phyloP scores from a whole-genome alignment of 2,888 invertebrate genomes.

The Cantharis flavilabris region DNA sequence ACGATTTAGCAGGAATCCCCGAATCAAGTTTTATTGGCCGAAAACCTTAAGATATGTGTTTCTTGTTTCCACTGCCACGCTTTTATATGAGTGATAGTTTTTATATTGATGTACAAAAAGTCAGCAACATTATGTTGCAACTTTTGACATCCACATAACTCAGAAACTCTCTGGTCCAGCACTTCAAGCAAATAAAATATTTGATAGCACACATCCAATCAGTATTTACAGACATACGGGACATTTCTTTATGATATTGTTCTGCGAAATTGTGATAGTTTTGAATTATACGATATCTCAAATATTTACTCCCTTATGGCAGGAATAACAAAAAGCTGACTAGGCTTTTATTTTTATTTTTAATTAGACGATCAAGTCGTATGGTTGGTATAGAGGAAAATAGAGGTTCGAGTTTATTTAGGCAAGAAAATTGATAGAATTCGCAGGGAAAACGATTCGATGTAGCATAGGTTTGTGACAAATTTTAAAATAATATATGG shows the following conservation, averaged over 20 bases:
- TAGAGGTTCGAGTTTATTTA: slow-evolving; percentile 32
- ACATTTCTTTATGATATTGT: slow-evolving; percentile 47
- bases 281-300: slow-evolving; percentile 43
- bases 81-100: slow-evolving; percentile 49
- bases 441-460: slow-evolving; percentile 4
- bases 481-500: slow-evolving; percentile 53
- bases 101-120: slow-evolving; percentile 44
- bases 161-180: slow-evolving; percentile 41
- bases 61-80: slow-evolving; percentile 45
- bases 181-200: slow-evolving; percentile 49
- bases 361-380: too few relatives aligned
- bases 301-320: slow-evolving; percentile 41
- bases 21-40: slow-evolving; percentile 57
- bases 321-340: slow-evolving; percentile 13
- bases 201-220: slow-evolving; percentile 55
- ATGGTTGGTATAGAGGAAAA: slow-evolving; percentile 24
- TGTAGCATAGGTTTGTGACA: slow-evolving; percentile 50
- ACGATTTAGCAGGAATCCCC: slow-evolving; percentile 41
- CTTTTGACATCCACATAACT: slow-evolving; percentile 16
- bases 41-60: slow-evolving; percentile 48
- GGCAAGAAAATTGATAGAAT: neutral
- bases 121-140: slow-evolving; percentile 17
- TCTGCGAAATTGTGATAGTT: slow-evolving; percentile 42
- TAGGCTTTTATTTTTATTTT: neutral
- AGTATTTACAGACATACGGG: slow-evolving; percentile 52